Evolutionary conservation across 92 coral and sea anemone genomes (phyloP), one percentile per base, ranked within the genome.

Genomic region (Chrysogorgia sp.): DNA sequence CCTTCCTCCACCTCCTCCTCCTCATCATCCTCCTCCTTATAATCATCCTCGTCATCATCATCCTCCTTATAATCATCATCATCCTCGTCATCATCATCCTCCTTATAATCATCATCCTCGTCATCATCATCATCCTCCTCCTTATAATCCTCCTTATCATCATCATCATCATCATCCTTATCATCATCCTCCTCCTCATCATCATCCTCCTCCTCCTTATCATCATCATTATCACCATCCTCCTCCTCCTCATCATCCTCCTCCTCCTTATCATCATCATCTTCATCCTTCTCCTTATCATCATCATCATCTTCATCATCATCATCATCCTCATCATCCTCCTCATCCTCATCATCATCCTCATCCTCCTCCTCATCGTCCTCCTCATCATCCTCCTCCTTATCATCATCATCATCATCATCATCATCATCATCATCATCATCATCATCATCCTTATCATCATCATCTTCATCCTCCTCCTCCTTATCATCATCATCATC

Each of bases 361-460:
- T 15, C 30, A 57, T 23, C 10, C 17, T 12, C 63, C 3, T 57
- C 29, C 6, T 7, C 3, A 57, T 23, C 12, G 17, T 23, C 63
- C 4, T 70, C 77, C 22, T 10, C 65, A 40, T 23, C 23, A 23
- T 34, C 10, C 49, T 70, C 33, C 5, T 25, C 26, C 49, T 45
- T 10, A 47, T 71, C 77, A 70, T 30, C 77, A 48, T 20, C 65
- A 70, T 45, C 77, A 52, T 58, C 68, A 26, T 25, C 24, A 49
- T 71, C 10, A 25, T 41, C 30, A 41, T 14, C n/a, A n/a, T n/a
- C 59, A 63, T 10, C 10, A n/a, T n/a, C n/a, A n/a, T n/a, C n/a
- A n/a, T n/a, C 22, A 2, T 57, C 17, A 3, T 23, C 17, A 7
- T 31, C 17, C 32, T 31, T 2, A n/a, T 15, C 40, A 72, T 2